Conservation (phyloP, 1,140 invertebrate genomes). For the Bombus superbus region DNA sequence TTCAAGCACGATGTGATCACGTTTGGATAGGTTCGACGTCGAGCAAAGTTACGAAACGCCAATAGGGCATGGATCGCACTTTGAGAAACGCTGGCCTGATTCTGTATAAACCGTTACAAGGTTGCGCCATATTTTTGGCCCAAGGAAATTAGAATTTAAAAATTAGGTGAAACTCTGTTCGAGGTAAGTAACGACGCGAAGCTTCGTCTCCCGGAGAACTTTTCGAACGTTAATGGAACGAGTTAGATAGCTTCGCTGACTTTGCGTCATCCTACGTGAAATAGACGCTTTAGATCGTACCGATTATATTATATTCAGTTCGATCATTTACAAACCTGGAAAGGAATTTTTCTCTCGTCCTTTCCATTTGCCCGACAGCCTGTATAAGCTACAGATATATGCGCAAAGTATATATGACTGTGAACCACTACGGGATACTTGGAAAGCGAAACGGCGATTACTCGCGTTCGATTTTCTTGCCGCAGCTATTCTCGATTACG, state of each 20-base stretch:
- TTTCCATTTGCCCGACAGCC: not conserved
- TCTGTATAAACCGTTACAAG: slow-evolving; percentile 3
- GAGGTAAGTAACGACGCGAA: not conserved
- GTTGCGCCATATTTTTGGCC: slow-evolving; percentile 6
- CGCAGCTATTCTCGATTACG: too few species aligned
- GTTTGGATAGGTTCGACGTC: not conserved
- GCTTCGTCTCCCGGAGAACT: not conserved
- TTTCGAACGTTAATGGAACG: not conserved
- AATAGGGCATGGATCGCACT: not conserved
- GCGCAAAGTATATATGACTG: too few species aligned
- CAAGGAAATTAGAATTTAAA: not conserved
- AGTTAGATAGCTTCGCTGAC: not conserved
- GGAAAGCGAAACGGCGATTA: too few species aligned
- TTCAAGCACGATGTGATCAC: not conserved
- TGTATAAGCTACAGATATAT: too few species aligned
- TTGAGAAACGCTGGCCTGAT: not conserved
- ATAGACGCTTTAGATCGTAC: not conserved
- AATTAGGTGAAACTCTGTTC: slow-evolving; percentile 12
- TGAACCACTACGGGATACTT: too few species aligned
- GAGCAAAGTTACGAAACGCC: not conserved
- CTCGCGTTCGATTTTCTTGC: too few species aligned
- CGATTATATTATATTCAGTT: too few species aligned
- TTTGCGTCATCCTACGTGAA: not conserved
- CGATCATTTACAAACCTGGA: too few species aligned
- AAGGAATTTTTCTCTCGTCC: too few species aligned